These are phyloP conservation scores for Alligator mississippiensis DNA, from an alignment of 2,113 vertebrate genomes.

Conservation along the genomic window DNA sequence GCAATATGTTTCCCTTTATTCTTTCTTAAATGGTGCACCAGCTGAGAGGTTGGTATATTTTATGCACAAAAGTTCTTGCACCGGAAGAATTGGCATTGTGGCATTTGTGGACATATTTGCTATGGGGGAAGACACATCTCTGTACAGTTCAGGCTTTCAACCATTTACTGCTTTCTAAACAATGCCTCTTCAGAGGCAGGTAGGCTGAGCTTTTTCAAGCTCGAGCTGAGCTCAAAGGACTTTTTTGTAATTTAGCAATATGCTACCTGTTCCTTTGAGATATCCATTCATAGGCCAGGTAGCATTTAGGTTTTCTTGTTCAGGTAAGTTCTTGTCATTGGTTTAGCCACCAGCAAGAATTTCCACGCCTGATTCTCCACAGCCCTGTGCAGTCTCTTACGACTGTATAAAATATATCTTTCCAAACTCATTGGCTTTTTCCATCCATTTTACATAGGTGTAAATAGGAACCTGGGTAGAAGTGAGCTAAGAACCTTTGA, in stretches of 20 bases:
- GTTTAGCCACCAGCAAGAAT: neutral
- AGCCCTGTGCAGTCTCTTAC: neutral
- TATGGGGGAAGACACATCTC: neutral
- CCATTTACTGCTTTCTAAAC: neutral
- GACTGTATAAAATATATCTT: neutral
- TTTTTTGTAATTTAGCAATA: neutral
- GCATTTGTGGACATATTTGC: neutral
- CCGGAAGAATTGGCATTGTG: neutral
- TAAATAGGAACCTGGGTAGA: neutral
- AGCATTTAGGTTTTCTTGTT: neutral
- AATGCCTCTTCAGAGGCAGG: neutral
- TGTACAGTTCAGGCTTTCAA: neutral
- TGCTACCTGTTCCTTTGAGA: neutral
- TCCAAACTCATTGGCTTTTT: neutral
- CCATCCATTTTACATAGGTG: rapidly evolving
- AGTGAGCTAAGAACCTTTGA: neutral
- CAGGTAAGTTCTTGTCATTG: neutral
- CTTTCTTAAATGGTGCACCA: neutral
- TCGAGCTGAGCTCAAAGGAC: neutral
- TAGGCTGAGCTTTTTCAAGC: neutral
- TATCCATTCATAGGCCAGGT: neutral
- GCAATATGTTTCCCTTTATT: neutral
- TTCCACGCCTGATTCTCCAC: neutral
- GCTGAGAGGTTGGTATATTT: neutral
- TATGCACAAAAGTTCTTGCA: neutral